Conservation (phyloP, 2,797 vertebrate species). For the Acanthiza pusilla region DNA sequence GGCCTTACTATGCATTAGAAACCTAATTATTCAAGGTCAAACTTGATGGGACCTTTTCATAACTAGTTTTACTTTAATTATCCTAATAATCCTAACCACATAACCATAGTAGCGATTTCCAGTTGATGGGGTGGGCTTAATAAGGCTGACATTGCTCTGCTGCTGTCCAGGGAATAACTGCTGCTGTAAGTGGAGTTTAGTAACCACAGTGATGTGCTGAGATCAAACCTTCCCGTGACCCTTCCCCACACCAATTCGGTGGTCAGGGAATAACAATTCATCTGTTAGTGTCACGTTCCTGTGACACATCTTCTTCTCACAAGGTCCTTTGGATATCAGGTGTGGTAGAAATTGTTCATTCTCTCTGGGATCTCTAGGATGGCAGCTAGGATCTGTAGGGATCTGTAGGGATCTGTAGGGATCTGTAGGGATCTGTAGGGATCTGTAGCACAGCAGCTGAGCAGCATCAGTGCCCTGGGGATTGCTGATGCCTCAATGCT, state of each 20-base stretch:
- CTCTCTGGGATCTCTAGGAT: not conserved
- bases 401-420: too few relatives aligned
- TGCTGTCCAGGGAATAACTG: not conserved
- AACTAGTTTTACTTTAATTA: constrained; percentile 17
- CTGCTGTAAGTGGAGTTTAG: not conserved
- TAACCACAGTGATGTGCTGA: not conserved
- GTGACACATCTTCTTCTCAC: not conserved
- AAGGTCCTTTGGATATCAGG: not conserved
- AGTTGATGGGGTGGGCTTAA: not conserved
- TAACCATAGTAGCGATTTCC: not conserved
- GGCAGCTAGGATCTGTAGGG: too few relatives aligned
- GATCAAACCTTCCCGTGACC: not conserved
- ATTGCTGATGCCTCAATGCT: too few relatives aligned
- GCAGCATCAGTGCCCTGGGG: not conserved
- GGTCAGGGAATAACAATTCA: not conserved
- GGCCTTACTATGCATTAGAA: not conserved
- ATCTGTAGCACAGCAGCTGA: fast-evolving
- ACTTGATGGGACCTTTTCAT: not conserved
- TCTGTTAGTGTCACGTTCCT: fast-evolving
- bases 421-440: too few relatives aligned
- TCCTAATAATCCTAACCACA: not conserved
- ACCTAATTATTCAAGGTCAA: constrained; percentile 2
- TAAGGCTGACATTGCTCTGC: not conserved
- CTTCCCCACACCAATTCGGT: not conserved
- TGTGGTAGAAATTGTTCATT: fast-evolving